These are phyloP conservation scores for Acanthurus leucopareius DNA, from an alignment of 2,797 vertebrate genomes.

Conservation along the genomic window DNA sequence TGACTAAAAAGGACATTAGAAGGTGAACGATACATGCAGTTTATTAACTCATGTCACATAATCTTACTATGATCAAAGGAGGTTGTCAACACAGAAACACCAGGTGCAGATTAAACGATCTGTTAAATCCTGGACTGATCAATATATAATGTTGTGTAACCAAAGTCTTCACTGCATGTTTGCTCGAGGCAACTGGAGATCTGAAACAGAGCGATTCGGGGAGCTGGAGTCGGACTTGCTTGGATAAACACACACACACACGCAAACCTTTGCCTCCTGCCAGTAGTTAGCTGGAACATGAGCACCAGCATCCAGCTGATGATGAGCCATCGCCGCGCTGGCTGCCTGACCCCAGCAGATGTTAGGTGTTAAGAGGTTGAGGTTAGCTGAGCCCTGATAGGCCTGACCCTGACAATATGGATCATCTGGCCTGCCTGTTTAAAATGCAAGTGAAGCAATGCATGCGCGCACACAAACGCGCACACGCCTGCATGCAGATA, in stretches of 20 bases:
- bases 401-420: conserved; percentile 57
- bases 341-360: conserved; percentile 66
- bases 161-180: conserved; percentile 47
- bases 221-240: conserved; percentile 40
- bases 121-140: conserved; percentile 40
- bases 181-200: conserved; percentile 51
- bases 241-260: conserved; percentile 30
- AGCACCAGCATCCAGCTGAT: conserved; percentile 61
- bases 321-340: conserved; percentile 51
- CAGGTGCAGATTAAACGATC: conserved; percentile 42
- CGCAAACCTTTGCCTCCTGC: conserved; percentile 42
- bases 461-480: background rate
- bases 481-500: background rate
- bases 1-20: background rate
- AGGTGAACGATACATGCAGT: background rate
- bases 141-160: conserved; percentile 50
- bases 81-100: conserved; percentile 37
- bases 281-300: conserved; percentile 64
- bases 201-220: conserved; percentile 47
- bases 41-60: conserved; percentile 10
- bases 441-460: conserved; percentile 54
- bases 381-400: conserved; percentile 59
- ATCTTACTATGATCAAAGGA: conserved; percentile 13
- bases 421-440: conserved; percentile 61
- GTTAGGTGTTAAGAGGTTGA: conserved; percentile 61